Percentiles rank a stretch among this genome's conserved stretches.
phyloP scores from a whole-genome alignment of 1,140 invertebrate species.

The Eumaeus atala region DNA sequence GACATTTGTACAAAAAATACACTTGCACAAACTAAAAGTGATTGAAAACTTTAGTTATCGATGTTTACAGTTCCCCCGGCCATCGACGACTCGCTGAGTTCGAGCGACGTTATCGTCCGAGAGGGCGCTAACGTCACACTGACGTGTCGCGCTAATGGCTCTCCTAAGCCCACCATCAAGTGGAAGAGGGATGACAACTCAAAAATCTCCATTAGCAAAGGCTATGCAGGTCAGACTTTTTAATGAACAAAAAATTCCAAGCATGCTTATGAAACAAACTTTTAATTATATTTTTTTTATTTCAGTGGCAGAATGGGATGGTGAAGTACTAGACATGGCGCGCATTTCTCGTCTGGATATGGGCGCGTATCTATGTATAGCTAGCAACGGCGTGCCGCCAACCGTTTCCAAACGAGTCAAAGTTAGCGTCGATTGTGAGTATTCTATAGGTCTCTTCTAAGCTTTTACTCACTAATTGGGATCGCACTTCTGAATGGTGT shows the following conservation, averaged over 20 bases:
- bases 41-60: slow-evolving; percentile 23
- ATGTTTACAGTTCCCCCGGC: slow-evolving; percentile 87
- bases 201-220: slow-evolving; percentile 89
- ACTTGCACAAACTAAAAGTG: slow-evolving; percentile 11
- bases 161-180: slow-evolving; percentile 89
- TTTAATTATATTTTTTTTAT: slow-evolving; percentile 18
- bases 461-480: too few relatives aligned
- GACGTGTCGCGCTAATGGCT: slow-evolving; percentile 91
- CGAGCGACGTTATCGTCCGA: slow-evolving; percentile 91
- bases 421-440: slow-evolving; percentile 96
- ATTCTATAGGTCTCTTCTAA: slow-evolving; percentile 11
- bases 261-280: slow-evolving; percentile 2
- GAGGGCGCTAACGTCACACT: slow-evolving; percentile 92
- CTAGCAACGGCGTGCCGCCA: slow-evolving; percentile 84
- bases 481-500: too few relatives aligned
- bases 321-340: slow-evolving; percentile 87
- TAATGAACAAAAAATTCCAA: slow-evolving; percentile 33
- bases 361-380: slow-evolving; percentile 93
- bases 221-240: slow-evolving; percentile 78
- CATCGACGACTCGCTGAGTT: slow-evolving; percentile 91
- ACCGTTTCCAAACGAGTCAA: slow-evolving; percentile 93
- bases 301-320: slow-evolving; percentile 87
- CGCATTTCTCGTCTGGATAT: slow-evolving; percentile 91
- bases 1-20: slow-evolving; percentile 6
- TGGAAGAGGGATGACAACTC: slow-evolving; percentile 93